Conservation (phyloP, 2,888 invertebrate genomes). For the Polietes domitor region DNA sequence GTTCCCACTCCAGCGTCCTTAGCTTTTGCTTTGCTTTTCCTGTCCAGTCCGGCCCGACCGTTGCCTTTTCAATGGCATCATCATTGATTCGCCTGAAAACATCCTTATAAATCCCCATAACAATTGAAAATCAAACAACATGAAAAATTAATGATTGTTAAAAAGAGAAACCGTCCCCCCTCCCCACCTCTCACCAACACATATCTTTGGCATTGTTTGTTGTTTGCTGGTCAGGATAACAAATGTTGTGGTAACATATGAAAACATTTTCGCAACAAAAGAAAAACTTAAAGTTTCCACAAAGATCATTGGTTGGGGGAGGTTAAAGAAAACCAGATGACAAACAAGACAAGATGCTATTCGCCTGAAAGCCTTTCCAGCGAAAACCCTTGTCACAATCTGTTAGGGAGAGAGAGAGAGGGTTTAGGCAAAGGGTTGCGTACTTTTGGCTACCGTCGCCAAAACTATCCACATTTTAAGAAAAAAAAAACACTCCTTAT, state of each 20-base stretch:
- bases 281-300: background rate
- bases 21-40: too few relatives aligned
- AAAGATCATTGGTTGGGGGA: background rate
- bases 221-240: slow-evolving; percentile 16
- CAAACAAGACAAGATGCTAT: slow-evolving; percentile 5
- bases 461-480: too few relatives aligned
- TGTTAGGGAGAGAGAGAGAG: background rate
- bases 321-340: background rate
- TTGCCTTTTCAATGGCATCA: background rate
- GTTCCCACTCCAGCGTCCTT: background rate
- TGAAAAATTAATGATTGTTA: slow-evolving; percentile 59
- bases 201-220: background rate
- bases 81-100: background rate
- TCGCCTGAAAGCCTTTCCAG: background rate
- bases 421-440: background rate
- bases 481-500: too few relatives aligned
- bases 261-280: background rate
- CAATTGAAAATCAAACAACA: slow-evolving; percentile 60
- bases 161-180: background rate
- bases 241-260: slow-evolving; percentile 19
- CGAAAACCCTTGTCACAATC: background rate
- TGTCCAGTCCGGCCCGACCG: too few relatives aligned
- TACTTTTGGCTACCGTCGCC: too few relatives aligned
- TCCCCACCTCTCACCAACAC: background rate
- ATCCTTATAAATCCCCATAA: slow-evolving; percentile 27